These are phyloP conservation scores for Tupiocoris notatus DNA, from an alignment of 2,888 invertebrate genomes.

Conservation along the genomic window DNA sequence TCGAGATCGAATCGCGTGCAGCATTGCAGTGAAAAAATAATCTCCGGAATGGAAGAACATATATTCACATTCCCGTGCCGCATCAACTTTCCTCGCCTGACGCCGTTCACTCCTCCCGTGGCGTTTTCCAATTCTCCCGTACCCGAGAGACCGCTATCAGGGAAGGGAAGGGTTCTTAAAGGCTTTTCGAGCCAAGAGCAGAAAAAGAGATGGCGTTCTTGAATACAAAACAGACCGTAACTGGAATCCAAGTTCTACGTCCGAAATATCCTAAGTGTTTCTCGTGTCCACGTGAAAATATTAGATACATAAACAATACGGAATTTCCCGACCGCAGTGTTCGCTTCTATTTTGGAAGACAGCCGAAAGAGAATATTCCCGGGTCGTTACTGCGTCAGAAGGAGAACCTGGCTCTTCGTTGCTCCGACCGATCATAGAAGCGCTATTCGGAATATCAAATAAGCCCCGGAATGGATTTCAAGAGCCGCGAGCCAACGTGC, in stretches of 20 bases:
- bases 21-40: neutral
- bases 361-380: neutral
- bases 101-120: neutral
- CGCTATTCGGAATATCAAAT: neutral
- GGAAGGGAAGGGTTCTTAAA: neutral
- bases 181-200: neutral
- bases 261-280: slow-evolving; percentile 19
- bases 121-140: neutral
- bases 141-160: neutral
- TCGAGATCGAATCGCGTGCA: neutral
- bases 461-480: neutral
- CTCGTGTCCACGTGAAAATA: slow-evolving; percentile 27
- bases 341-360: neutral
- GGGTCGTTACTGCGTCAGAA: neutral
- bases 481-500: neutral
- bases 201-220: neutral
- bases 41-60: neutral
- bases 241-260: neutral
- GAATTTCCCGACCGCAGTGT: neutral
- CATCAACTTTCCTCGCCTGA: neutral
- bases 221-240: slow-evolving; percentile 19
- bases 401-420: neutral
- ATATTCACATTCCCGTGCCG: neutral
- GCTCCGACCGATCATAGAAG: neutral
- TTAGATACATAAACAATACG: slow-evolving; percentile 25